phyloP scores from a whole-genome alignment of 2,797 vertebrate species.

The Sebastes nivosus region DNA sequence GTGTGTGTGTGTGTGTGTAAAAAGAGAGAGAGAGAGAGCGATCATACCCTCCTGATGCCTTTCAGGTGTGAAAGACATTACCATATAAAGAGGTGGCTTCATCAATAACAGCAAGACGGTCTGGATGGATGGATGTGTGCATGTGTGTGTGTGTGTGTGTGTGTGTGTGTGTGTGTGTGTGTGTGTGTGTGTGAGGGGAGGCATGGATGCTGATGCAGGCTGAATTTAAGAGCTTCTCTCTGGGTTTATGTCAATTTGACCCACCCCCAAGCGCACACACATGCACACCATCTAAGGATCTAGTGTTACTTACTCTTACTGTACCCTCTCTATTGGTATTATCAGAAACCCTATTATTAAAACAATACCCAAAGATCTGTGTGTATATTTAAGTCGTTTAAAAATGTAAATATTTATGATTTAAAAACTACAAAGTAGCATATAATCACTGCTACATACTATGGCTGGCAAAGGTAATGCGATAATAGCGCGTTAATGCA shows the following conservation, averaged over 20 bases:
- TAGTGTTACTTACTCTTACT: not conserved
- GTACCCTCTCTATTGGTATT: not conserved
- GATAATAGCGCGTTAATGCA: too few species aligned
- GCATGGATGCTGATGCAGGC: constrained; percentile 67
- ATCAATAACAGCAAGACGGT: constrained; percentile 70
- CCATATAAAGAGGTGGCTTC: constrained; percentile 83
- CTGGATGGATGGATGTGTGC: constrained; percentile 51
- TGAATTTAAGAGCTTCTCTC: constrained; percentile 54
- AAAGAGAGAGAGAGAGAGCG: constrained; percentile 14
- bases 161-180: constrained; percentile 4
- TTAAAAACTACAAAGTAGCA: not conserved
- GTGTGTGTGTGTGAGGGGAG: constrained; percentile 1
- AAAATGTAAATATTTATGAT: not conserved
- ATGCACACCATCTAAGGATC: not conserved
- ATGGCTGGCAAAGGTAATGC: too few species aligned
- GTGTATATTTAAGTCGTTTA: not conserved
- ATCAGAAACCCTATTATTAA: not conserved
- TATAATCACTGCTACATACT: not conserved
- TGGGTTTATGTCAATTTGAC: constrained; percentile 50
- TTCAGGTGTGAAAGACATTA: constrained; percentile 83
- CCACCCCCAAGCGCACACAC: not conserved
- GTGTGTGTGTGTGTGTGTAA: not conserved
- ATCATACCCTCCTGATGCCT: constrained; percentile 75
- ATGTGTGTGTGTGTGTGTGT: constrained; percentile 11
- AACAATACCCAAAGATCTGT: not conserved